Percentiles rank a stretch among this genome's conserved stretches.
Conservation (phyloP, 2,888 invertebrate genomes). For the Cancer borealis region DNA sequence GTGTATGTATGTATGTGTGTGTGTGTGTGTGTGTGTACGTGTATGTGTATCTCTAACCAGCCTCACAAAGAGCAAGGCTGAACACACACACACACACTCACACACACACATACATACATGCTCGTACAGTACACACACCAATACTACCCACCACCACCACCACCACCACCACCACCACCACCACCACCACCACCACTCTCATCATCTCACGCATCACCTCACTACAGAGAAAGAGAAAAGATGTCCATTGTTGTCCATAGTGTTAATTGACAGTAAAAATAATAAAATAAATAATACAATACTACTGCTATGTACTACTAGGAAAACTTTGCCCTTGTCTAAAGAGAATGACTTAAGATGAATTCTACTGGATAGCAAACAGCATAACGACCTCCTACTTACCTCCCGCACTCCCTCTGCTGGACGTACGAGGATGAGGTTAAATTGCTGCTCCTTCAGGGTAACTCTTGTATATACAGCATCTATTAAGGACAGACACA, state of each 20-base stretch:
- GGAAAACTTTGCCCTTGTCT: neutral
- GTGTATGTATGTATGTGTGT: too few species aligned
- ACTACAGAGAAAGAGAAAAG: constrained; percentile 6
- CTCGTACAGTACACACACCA: neutral
- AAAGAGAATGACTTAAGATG: neutral
- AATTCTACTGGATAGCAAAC: neutral
- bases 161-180: neutral
- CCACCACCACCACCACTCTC: neutral
- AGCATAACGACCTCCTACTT: neutral
- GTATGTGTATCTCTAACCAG: neutral
- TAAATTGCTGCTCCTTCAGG: constrained; percentile 12
- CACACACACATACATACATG: neutral
- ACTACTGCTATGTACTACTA: neutral
- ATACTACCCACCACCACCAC: neutral
- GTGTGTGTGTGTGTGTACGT: too few species aligned
- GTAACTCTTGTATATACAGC: constrained; percentile 23
- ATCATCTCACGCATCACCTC: neutral
- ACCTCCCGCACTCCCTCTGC: neutral
- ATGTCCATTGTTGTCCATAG: constrained; percentile 19
- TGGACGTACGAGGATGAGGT: neutral
- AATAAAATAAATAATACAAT: neutral
- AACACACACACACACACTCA: neutral
- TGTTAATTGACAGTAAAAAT: constrained; percentile 17
- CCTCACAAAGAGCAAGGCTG: neutral
- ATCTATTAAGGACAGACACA: neutral